Evolutionary conservation across 2,113 vertebrate species (phyloP).

Genomic region (Sylvilagus bachmani): DNA sequence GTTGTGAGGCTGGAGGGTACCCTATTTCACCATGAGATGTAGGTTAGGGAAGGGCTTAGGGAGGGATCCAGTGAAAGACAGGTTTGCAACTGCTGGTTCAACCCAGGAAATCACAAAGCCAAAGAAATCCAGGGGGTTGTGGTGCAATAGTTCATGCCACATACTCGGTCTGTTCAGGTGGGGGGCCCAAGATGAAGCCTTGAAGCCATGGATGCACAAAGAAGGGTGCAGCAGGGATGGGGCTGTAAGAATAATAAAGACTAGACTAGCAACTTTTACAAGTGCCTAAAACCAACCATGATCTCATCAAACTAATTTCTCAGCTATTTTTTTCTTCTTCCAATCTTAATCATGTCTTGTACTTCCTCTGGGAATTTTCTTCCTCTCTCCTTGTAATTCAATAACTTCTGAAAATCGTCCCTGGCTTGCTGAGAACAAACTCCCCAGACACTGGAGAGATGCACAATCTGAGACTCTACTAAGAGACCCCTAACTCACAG

Average conservation of each 20-base stretch:
- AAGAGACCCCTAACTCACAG: neutral
- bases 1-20: accelerated
- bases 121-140: neutral
- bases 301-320: slow-evolving; percentile 54
- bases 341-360: neutral
- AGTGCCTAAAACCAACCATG: slow-evolving; percentile 34
- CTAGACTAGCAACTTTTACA: neutral
- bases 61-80: neutral
- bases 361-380: slow-evolving; percentile 64
- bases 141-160: neutral
- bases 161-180: too few species aligned
- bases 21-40: neutral
- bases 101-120: neutral
- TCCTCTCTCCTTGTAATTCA: neutral
- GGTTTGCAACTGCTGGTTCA: neutral
- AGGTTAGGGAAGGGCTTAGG: neutral
- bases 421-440: slow-evolving; percentile 12
- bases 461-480: neutral
- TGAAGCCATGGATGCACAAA: neutral
- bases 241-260: neutral
- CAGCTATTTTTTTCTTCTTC: slow-evolving; percentile 3
- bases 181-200: neutral
- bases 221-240: neutral
- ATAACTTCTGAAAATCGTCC: neutral
- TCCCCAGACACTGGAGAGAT: neutral